A percentile compares a stretch with the other conserved stretches of the same genome.
Evolutionary conservation across 1,140 invertebrate species (phyloP).

Genomic region (Solenopsis invicta): DNA sequence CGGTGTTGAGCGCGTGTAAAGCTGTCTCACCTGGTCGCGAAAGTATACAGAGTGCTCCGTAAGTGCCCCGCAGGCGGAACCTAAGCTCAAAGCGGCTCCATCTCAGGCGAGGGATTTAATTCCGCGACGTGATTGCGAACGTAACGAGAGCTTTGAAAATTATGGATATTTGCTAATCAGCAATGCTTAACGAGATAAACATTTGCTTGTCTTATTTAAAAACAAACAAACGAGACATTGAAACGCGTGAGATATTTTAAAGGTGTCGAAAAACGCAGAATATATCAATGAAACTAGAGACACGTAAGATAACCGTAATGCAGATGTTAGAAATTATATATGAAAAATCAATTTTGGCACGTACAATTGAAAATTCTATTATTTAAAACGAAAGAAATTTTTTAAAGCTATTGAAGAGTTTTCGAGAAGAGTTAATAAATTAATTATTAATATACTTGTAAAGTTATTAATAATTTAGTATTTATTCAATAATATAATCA

Average conservation of each 20-base stretch:
- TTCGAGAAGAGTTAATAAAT: no score
- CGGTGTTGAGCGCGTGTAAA: neutral
- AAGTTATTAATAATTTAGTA: no score
- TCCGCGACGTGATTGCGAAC: conserved; percentile 44
- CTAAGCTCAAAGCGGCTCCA: conserved; percentile 45
- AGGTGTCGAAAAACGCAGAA: neutral
- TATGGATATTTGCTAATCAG: conserved; percentile 48
- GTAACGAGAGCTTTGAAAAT: conserved; percentile 55
- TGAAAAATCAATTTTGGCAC: neutral
- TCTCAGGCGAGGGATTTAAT: conserved; percentile 46
- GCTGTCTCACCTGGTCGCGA: conserved; percentile 20
- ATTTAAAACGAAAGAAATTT: neutral
- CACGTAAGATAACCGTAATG: neutral
- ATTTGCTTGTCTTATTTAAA: neutral
- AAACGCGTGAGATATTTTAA: neutral
- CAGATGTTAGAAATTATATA: neutral
- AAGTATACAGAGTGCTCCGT: conserved; percentile 50
- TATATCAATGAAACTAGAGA: neutral
- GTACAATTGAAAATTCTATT: conserved; percentile 1
- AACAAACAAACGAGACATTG: neutral
- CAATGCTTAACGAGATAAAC: conserved; percentile 46
- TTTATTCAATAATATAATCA: no score
- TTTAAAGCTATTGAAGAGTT: neutral
- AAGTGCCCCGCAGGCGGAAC: conserved; percentile 40
- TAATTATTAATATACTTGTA: no score